These are phyloP conservation scores for Cephus rjabovi DNA, from an alignment of 2,888 invertebrate genomes.

Conservation along the genomic window DNA sequence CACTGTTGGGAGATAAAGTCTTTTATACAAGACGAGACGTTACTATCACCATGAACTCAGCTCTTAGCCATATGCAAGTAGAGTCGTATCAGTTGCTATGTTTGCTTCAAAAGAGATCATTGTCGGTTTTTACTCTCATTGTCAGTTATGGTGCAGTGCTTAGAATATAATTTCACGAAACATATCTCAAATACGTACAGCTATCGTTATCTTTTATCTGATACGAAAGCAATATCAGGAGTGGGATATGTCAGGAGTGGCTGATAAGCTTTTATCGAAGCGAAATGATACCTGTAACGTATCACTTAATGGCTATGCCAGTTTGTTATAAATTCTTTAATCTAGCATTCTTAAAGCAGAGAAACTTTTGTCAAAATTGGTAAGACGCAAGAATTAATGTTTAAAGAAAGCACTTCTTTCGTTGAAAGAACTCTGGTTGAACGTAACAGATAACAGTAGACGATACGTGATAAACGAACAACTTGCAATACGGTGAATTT, in stretches of 20 bases:
- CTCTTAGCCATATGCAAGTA: neutral
- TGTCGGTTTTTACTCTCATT: neutral
- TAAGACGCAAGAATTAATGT: neutral
- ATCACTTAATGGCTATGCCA: conserved; percentile 10
- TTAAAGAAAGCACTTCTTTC: neutral
- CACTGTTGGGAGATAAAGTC: neutral
- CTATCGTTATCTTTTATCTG: conserved; percentile 19
- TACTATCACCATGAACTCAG: neutral
- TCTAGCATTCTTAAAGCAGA: neutral
- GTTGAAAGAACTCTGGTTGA: neutral
- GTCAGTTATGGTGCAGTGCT: neutral
- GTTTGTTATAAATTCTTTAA: conserved; percentile 10
- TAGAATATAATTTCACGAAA: neutral
- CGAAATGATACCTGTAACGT: conserved; percentile 11
- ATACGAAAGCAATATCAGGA: conserved; percentile 18
- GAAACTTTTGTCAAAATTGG: neutral
- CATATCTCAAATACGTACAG: neutral
- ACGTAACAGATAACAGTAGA: neutral
- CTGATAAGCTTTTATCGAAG: conserved; percentile 21
- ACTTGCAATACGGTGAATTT: neutral
- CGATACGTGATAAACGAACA: neutral
- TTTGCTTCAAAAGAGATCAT: neutral
- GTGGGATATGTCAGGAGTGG: conserved; percentile 25
- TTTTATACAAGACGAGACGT: neutral
- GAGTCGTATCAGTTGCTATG: neutral